A percentile compares a stretch with the other conserved stretches of the same genome.
Conservation (phyloP, 2,113 vertebrate genomes). For the Paratilapia polleni region DNA sequence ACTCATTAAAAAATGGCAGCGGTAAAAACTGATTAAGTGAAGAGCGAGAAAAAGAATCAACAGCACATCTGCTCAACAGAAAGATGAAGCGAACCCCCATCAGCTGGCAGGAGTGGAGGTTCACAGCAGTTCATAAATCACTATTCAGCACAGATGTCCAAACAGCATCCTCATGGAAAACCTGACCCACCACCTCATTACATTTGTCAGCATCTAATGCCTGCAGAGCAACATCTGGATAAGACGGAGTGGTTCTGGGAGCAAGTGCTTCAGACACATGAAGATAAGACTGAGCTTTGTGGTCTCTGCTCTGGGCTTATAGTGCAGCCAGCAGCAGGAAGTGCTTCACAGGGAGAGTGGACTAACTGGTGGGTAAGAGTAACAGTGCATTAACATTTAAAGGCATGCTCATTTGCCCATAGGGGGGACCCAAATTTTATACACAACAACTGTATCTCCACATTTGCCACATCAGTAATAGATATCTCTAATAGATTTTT, state of each 20-base stretch:
- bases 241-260: background rate
- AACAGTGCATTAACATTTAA: background rate
- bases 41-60: background rate
- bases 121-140: background rate
- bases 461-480: background rate
- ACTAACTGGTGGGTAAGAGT: background rate
- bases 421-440: background rate
- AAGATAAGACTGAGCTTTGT: background rate
- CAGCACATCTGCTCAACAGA: background rate
- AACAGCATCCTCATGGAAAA: background rate
- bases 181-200: background rate
- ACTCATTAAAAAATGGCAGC: background rate
- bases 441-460: background rate
- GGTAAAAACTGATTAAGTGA: background rate
- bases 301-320: background rate
- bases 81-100: background rate
- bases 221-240: slow-evolving; percentile 1
- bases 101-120: background rate
- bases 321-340: background rate
- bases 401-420: background rate
- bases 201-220: background rate
- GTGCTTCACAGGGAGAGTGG: background rate
- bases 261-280: background rate
- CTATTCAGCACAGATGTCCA: background rate
- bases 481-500: background rate